phyloP scores from a whole-genome alignment of 2,888 invertebrate species.

The Pristionchus arcanus region DNA sequence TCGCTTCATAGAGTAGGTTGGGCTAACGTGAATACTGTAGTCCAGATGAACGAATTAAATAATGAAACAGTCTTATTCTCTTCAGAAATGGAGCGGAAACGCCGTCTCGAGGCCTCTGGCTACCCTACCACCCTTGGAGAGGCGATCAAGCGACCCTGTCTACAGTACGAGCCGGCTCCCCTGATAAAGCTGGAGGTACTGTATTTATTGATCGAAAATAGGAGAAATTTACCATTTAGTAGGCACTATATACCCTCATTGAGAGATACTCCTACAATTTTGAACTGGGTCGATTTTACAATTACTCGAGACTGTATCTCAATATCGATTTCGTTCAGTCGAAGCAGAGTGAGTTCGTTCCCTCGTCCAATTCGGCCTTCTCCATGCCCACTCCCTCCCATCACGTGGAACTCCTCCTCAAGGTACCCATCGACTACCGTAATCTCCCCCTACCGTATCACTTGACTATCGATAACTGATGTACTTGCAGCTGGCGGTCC shows the following conservation, averaged over 20 bases:
- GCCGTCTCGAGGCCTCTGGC: slow-evolving; percentile 19
- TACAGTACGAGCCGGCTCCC: slow-evolving; percentile 12
- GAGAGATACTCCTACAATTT: no score
- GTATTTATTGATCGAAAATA: neutral
- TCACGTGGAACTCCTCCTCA: slow-evolving; percentile 51
- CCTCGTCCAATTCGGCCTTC: slow-evolving; percentile 53
- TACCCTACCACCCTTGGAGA: slow-evolving; percentile 39
- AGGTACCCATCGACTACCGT: slow-evolving; percentile 34
- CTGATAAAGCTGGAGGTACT: slow-evolving; percentile 19
- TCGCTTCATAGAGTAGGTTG: no score
- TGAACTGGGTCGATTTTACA: no score
- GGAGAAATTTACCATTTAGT: neutral
- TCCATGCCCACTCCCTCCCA: slow-evolving; percentile 42
- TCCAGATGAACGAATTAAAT: no score
- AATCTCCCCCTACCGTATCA: no score
- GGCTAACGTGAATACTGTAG: neutral
- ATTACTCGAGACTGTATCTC: neutral
- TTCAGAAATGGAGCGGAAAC: slow-evolving; percentile 53
- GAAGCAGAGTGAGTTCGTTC: slow-evolving; percentile 32
- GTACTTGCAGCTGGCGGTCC: slow-evolving; percentile 32
- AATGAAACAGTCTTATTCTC: no score
- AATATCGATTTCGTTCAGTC: slow-evolving; percentile 3
- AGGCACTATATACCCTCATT: neutral
- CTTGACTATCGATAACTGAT: neutral
- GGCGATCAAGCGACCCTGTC: slow-evolving; percentile 45